Evolutionary conservation across 92 coral and sea anemone species (phyloP).

Genomic region (Epizoanthus stellaris): DNA sequence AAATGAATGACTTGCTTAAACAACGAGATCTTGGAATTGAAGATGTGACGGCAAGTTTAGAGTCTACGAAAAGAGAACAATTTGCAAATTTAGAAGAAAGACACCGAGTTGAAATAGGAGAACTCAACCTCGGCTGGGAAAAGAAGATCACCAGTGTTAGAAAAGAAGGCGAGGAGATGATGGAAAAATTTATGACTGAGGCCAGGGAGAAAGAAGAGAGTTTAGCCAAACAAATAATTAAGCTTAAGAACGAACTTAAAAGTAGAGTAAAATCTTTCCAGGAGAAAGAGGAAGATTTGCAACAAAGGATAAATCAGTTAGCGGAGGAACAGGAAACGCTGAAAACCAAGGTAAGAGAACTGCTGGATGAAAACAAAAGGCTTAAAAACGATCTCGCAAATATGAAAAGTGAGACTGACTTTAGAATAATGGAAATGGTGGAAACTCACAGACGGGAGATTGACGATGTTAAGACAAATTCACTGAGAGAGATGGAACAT

Average conservation of each 20-base stretch:
- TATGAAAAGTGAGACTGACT: constrained; percentile 76
- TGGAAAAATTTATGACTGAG: constrained; percentile 83
- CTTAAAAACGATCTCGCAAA: constrained; percentile 72
- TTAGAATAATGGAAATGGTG: constrained; percentile 83
- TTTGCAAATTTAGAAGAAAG: constrained; percentile 81
- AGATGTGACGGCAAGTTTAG: constrained; percentile 81
- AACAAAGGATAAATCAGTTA: constrained; percentile 59
- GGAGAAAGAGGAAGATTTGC: constrained; percentile 74
- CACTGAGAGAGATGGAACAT: constrained; percentile 73
- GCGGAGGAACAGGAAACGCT: constrained; percentile 76
- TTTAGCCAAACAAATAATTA: constrained; percentile 66
- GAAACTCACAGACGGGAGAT: constrained; percentile 83
- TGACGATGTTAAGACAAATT: constrained; percentile 75
- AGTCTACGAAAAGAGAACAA: constrained; percentile 80
- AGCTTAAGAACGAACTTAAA: constrained; percentile 75
- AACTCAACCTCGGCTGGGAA: constrained; percentile 90
- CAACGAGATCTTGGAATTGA: constrained; percentile 86
- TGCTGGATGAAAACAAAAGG: constrained; percentile 75
- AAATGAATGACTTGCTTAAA: constrained; percentile 78
- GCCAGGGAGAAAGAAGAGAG: constrained; percentile 91
- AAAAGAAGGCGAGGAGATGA: constrained; percentile 83
- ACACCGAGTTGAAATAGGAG: constrained; percentile 82
- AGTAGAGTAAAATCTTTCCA: constrained; percentile 64
- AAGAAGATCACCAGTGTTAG: constrained; percentile 83
- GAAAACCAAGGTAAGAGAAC: constrained; percentile 78